Evolutionary conservation across 2,888 invertebrate genomes (phyloP).

Genomic region (Octodonta nipae): DNA sequence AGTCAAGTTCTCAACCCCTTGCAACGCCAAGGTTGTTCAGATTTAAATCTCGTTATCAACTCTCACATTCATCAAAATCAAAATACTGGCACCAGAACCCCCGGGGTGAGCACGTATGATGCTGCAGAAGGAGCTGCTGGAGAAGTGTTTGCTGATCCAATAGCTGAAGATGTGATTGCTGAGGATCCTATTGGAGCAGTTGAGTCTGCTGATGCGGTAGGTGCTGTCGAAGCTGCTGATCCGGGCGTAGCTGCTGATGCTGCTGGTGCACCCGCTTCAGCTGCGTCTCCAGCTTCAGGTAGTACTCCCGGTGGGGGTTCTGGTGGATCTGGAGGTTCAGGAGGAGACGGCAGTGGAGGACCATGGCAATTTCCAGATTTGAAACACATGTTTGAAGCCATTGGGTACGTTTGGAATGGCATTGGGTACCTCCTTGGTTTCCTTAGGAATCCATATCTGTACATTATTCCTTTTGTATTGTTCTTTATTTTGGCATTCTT

Average conservation of each 20-base stretch:
- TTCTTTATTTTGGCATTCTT: conserved; percentile 50
- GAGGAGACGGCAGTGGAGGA: conserved; percentile 16
- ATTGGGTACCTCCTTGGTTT: conserved; percentile 19
- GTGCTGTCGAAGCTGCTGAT: conserved; percentile 12
- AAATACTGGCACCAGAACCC: conserved; percentile 21
- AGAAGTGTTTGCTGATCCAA: conserved; percentile 8
- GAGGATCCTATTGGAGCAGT: conserved; percentile 35
- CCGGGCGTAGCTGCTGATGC: conserved; percentile 12
- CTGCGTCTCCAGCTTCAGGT: conserved; percentile 4
- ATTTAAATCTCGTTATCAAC: conserved; percentile 56
- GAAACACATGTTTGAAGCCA: conserved; percentile 25
- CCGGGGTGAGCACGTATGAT: conserved; percentile 20
- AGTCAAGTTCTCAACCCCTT: conserved; percentile 39
- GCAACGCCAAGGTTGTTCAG: conserved; percentile 49
- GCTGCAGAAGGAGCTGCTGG: conserved; percentile 9
- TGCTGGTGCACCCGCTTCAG: conserved; percentile 12
- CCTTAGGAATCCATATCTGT: conserved; percentile 36
- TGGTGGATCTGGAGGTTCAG: conserved; percentile 15
- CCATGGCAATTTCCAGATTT: conserved; percentile 26
- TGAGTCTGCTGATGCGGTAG: conserved; percentile 17
- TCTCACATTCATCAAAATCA: conserved; percentile 47
- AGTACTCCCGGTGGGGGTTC: conserved; percentile 11
- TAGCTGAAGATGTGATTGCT: conserved; percentile 16
- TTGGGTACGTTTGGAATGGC: conserved; percentile 19
- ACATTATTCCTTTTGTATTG: conserved; percentile 48